Evolutionary conservation across 2,797 vertebrate genomes (phyloP).

Genomic region (Tarsius wallacei): DNA sequence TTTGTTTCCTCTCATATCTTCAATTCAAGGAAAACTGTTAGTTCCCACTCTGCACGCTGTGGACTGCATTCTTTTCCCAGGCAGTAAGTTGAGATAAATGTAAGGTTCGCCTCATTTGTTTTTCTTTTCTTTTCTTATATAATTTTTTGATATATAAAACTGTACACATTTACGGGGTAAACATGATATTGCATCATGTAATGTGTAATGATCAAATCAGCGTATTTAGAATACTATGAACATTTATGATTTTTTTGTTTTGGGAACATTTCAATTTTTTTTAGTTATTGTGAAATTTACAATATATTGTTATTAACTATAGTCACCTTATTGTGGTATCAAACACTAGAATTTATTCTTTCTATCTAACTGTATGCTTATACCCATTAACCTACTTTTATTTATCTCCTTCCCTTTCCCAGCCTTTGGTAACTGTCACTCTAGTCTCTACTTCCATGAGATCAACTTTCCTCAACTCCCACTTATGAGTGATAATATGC

Average conservation of each 20-base stretch:
- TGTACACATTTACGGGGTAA: background rate
- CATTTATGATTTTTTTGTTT: background rate
- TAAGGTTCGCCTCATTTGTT: background rate
- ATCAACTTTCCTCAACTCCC: background rate
- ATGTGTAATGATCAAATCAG: background rate
- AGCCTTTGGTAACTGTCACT: background rate
- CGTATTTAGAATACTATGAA: background rate
- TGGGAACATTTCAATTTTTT: background rate
- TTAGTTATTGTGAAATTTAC: background rate
- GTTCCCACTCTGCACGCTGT: background rate
- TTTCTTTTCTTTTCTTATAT: background rate
- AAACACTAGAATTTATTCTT: background rate
- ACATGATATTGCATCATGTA: background rate
- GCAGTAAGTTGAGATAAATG: background rate
- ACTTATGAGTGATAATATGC: background rate
- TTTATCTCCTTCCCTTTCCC: background rate
- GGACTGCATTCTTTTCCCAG: background rate
- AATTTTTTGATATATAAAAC: background rate
- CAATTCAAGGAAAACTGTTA: background rate
- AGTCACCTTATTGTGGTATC: background rate
- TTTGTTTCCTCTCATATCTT: background rate
- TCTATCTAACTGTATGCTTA: background rate
- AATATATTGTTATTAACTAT: background rate
- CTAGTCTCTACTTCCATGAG: background rate
- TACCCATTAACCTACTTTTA: background rate